These are phyloP conservation scores for Colinus virginianus DNA, from an alignment of 2,113 vertebrate species.

Conservation along the genomic window DNA sequence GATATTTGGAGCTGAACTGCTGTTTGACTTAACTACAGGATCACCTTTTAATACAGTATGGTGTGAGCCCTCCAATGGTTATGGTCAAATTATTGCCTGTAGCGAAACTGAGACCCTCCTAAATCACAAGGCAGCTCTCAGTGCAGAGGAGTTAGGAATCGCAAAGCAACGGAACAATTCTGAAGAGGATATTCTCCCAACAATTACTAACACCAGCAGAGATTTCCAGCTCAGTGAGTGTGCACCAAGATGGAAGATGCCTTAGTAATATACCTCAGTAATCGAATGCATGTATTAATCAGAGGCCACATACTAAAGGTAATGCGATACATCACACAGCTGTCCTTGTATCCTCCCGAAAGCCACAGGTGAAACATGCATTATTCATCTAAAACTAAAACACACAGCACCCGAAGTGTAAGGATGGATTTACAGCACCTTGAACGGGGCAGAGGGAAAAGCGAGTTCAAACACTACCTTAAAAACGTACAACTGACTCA, in stretches of 20 bases:
- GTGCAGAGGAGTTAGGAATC: accelerated
- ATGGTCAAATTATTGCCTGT: neutral
- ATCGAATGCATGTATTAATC: neutral
- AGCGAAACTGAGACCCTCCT: neutral
- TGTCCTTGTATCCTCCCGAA: too few species aligned
- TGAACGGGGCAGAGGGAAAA: accelerated
- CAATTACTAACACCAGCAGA: neutral
- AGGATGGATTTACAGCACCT: neutral
- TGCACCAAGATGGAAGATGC: neutral
- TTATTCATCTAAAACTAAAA: neutral
- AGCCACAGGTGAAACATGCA: neutral
- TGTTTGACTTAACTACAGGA: neutral
- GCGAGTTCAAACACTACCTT: neutral
- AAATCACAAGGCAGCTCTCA: neutral
- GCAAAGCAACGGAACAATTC: too few species aligned
- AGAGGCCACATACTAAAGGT: neutral
- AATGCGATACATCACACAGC: neutral
- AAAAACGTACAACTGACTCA: neutral
- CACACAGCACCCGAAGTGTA: neutral
- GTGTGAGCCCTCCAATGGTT: neutral
- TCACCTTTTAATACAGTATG: accelerated
- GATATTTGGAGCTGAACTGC: neutral
- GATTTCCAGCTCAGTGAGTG: neutral
- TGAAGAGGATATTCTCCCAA: neutral
- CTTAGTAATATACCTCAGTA: neutral